Evolutionary conservation across 2,797 vertebrate species (phyloP).

Genomic region (Bucorvus abyssinicus): DNA sequence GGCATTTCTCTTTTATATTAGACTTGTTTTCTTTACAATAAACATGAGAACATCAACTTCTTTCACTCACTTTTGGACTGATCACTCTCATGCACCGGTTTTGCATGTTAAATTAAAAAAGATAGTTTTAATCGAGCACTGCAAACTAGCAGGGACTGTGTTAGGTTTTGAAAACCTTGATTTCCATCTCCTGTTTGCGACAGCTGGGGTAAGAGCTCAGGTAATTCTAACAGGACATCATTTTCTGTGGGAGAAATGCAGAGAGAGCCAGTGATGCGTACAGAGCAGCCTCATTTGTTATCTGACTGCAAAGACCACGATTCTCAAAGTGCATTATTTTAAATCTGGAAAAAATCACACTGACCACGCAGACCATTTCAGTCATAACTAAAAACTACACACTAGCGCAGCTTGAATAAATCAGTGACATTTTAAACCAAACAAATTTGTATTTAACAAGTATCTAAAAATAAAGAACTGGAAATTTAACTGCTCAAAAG

Average conservation of each 20-base stretch:
- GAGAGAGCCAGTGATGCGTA: not conserved
- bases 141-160: not conserved
- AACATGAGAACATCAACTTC: not conserved
- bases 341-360: constrained; percentile 2
- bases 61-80: not conserved
- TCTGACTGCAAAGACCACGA: constrained; percentile 1
- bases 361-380: not conserved
- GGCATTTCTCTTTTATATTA: not conserved
- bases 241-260: constrained; percentile 38
- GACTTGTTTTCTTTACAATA: not conserved
- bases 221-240: constrained; percentile 26
- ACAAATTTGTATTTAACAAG: not conserved
- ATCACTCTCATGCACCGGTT: not conserved
- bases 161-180: not conserved
- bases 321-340: constrained; percentile 11
- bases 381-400: constrained; percentile 1
- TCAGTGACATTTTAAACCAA: not conserved
- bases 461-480: not conserved
- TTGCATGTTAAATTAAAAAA: not conserved
- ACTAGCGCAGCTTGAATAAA: constrained; percentile 4
- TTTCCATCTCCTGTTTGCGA: not conserved
- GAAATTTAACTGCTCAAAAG: not conserved
- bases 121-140: not conserved
- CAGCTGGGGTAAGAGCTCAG: constrained; percentile 7
- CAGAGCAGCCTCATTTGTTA: constrained; percentile 35